These are phyloP conservation scores for Ormia ochracea DNA, from an alignment of 2,888 invertebrate genomes.

Conservation along the genomic window DNA sequence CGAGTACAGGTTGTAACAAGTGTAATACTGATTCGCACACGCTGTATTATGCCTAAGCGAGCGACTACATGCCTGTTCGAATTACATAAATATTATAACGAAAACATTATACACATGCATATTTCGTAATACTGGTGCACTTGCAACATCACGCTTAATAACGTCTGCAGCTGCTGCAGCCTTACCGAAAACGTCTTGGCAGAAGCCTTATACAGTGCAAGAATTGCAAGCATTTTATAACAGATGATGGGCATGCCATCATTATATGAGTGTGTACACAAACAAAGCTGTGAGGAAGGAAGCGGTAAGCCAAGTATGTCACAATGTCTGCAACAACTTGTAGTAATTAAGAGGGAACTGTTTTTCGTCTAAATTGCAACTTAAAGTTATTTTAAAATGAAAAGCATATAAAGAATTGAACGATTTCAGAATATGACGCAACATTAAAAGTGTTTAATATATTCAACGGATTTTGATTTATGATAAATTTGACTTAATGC, in stretches of 20 bases:
- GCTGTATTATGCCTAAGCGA: constrained; percentile 22
- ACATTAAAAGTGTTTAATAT: not conserved
- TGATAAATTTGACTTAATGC: no score
- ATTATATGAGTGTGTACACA: not conserved
- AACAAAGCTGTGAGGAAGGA: constrained; percentile 23
- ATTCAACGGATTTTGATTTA: no score
- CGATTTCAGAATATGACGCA: not conserved
- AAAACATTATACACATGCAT: not conserved
- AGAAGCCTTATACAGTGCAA: not conserved
- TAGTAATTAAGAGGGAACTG: constrained; percentile 22
- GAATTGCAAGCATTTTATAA: constrained; percentile 20
- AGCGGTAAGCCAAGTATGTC: constrained; percentile 20
- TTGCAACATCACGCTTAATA: not conserved
- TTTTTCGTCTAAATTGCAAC: constrained; percentile 11
- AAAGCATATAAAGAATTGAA: not conserved
- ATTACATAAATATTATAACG: constrained; percentile 29
- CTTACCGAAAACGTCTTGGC: constrained; percentile 1
- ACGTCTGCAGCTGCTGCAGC: not conserved
- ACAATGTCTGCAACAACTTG: constrained; percentile 29
- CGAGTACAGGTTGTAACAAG: constrained; percentile 11
- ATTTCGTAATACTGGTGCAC: constrained; percentile 28
- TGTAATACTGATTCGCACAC: constrained; percentile 56
- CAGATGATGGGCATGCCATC: constrained; percentile 7
- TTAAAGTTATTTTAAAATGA: not conserved
- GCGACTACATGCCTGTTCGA: constrained; percentile 7